phyloP scores from a whole-genome alignment of 2,113 vertebrate genomes.

The Nematolebias whitei region DNA sequence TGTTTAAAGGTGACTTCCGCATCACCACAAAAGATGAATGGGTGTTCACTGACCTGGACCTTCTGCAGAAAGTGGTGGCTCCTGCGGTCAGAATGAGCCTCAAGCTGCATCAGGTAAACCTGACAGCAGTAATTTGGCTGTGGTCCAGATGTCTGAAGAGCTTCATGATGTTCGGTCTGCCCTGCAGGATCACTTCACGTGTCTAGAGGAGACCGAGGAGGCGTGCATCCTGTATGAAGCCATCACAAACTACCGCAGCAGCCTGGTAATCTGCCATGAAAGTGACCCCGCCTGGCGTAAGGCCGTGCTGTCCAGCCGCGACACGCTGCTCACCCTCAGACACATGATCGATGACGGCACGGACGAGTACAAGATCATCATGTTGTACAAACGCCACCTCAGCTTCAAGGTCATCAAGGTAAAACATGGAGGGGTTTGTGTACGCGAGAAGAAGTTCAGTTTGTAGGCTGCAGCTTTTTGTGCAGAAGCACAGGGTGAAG shows the following conservation, averaged over 20 bases:
- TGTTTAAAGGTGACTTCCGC: conserved; percentile 97
- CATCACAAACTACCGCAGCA: conserved; percentile 89
- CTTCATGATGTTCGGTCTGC: neutral
- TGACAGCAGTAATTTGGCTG: neutral
- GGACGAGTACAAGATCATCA: conserved; percentile 98
- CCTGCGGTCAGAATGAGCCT: conserved; percentile 96
- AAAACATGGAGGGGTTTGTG: conserved; percentile 18
- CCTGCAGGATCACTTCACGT: conserved; percentile 94
- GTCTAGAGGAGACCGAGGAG: conserved; percentile 96
- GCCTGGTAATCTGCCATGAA: conserved; percentile 95
- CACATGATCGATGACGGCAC: conserved; percentile 94
- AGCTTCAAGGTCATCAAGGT: conserved; percentile 99
- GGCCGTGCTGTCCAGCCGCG: conserved; percentile 90
- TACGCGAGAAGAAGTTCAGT: neutral
- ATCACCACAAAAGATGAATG: conserved; percentile 93
- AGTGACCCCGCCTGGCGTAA: conserved; percentile 94
- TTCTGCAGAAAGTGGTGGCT: conserved; percentile 93
- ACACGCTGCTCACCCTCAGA: conserved; percentile 93
- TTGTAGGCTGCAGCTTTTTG: neutral
- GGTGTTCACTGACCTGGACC: conserved; percentile 96
- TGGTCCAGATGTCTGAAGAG: neutral
- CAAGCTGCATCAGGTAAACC: conserved; percentile 92
- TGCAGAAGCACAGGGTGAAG: neutral
- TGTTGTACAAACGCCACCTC: conserved; percentile 94
- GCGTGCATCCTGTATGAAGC: conserved; percentile 88